Base-by-base conservation (phyloP, 2,797 vertebrate species). In the Centropyge bicolor region DNA sequence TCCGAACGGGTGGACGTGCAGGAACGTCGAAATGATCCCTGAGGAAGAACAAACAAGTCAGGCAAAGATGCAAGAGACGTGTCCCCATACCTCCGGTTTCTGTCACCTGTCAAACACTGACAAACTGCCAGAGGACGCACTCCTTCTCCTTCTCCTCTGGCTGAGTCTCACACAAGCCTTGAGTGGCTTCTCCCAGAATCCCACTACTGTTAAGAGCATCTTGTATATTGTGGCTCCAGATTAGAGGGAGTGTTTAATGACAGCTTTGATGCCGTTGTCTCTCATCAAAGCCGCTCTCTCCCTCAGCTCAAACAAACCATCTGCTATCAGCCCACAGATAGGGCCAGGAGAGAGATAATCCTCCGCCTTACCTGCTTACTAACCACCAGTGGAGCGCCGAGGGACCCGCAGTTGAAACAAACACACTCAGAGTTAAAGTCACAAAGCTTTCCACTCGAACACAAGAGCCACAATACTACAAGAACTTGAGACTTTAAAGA, bases 11-110 rank as follows among this genome's bases (percentile, higher is more conserved):
- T 98, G 97, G 80, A 99, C 96, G 0, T 98, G 98, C 81, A 99
- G 96, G 86, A 98, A 98, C 0, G 97, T 97, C 5, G 96, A 97
- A 86, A 99, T 98, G 76, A 99, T 99, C 73, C 97, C 98, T 99
- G 93, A 3, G 80, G 87, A 78, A 82, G 65, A 57, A 75, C 86
- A 89, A 79, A 80, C 64, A 84, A 66, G 77, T 55, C 45, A 54
- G 3, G 57, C 8, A 66, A 46, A 80, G 64, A 57, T 54, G 70
- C 88, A 74, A 86, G 49, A 76, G 22, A n/a, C 60, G 56, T 9
- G 55, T 63, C 64, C 43, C 74, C 59, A 64, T 38, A 45, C n/a
- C 48, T 78, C 55, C 46, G 41, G 41, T 54, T 74, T 43, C 65
- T 48, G 40, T 78, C 77, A 68, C 52, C 64, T 74, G 57, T 82